These are phyloP conservation scores for Oryctes rhinoceros DNA, from an alignment of 1,140 invertebrate genomes.

Conservation along the genomic window DNA sequence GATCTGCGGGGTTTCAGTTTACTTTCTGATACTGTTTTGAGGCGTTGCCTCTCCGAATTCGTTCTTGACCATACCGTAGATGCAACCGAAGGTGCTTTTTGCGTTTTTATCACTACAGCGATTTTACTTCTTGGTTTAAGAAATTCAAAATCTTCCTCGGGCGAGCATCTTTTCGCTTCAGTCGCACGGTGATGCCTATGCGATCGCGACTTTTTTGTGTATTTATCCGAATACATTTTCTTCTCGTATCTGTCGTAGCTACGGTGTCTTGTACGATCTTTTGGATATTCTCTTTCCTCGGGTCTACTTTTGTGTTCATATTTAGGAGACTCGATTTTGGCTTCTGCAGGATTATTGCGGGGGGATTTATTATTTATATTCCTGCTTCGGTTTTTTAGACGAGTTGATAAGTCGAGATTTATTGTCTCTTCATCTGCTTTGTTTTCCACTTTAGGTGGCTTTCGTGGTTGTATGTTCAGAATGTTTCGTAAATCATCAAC, in stretches of 20 bases:
- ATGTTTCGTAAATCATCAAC: constrained; percentile 53
- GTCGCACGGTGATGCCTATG: background rate
- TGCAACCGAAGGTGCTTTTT: constrained; percentile 57
- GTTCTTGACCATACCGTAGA: constrained; percentile 58
- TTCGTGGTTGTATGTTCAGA: constrained; percentile 47
- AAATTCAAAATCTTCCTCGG: constrained; percentile 44
- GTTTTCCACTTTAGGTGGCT: constrained; percentile 42
- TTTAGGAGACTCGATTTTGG: constrained; percentile 23
- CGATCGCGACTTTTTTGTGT: background rate
- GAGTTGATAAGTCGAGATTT: constrained; percentile 50
- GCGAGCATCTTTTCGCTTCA: background rate
- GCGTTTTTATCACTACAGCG: constrained; percentile 57
- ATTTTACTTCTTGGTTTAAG: constrained; percentile 57
- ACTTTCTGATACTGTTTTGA: constrained; percentile 41
- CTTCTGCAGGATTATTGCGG: constrained; percentile 46
- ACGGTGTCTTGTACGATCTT: background rate
- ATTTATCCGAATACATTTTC: constrained; percentile 28
- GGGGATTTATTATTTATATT: constrained; percentile 30
- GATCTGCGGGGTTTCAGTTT: constrained; percentile 38
- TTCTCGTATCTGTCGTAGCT: constrained; percentile 28
- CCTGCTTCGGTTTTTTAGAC: constrained; percentile 54
- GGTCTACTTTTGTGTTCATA: constrained; percentile 37
- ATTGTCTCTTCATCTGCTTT: background rate
- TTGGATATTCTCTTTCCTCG: constrained; percentile 35
- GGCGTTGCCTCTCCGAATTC: constrained; percentile 31